phyloP scores from a whole-genome alignment of 1,140 invertebrate genomes.

The Zaprionus camerounensis region DNA sequence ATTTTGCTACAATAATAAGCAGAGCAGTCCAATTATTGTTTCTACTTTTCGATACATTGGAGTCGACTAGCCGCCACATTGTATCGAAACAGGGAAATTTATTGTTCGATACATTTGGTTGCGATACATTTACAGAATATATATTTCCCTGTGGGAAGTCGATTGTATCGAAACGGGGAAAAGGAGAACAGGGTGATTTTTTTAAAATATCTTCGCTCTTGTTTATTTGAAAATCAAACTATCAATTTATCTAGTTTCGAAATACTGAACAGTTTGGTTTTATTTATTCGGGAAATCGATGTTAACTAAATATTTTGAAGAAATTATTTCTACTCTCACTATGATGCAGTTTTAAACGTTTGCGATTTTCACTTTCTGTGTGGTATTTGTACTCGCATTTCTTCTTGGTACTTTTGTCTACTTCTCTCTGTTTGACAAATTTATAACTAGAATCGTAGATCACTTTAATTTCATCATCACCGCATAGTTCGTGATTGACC shows the following conservation, averaged over 20 bases:
- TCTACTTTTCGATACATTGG: conserved; percentile 14
- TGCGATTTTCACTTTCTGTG: not conserved
- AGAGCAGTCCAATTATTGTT: conserved; percentile 27
- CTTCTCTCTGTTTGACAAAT: conserved; percentile 10
- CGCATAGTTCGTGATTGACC: not conserved
- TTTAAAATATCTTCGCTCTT: not conserved
- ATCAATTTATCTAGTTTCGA: not conserved
- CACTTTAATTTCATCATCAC: conserved; percentile 28
- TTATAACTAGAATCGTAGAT: conserved; percentile 41
- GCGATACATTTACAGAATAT: not conserved
- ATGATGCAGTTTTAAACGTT: not conserved
- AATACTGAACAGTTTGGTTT: not conserved
- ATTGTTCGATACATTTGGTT: not conserved
- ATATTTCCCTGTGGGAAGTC: too few species aligned
- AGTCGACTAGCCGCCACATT: conserved; percentile 16
- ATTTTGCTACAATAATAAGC: conserved; percentile 53
- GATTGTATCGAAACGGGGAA: too few species aligned
- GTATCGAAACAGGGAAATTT: not conserved
- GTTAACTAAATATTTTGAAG: conserved; percentile 16
- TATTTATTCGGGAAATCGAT: not conserved
- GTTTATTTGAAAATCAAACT: not conserved
- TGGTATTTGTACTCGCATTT: not conserved
- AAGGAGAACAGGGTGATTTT: not conserved
- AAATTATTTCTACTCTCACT: conserved; percentile 17
- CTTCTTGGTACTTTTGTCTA: not conserved